phyloP scores from a whole-genome alignment of 2,888 invertebrate genomes.

The Tuta absoluta region DNA sequence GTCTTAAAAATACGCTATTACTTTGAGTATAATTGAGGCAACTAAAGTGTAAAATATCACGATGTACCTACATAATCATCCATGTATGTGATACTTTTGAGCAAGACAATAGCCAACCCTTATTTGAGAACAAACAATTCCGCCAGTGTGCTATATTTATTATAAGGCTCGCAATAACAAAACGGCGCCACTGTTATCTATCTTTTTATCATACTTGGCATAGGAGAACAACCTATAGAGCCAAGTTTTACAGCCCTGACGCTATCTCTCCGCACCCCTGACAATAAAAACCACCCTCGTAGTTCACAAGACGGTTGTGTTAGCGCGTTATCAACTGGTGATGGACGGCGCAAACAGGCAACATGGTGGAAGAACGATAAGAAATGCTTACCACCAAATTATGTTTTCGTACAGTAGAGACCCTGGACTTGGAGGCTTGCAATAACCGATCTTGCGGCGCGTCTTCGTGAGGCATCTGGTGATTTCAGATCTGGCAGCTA shows the following conservation, averaged over 20 bases:
- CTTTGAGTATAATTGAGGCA: no score
- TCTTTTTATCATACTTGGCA: conserved; percentile 12
- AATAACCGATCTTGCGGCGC: no score
- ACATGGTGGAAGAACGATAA: neutral
- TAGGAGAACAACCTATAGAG: conserved; percentile 1
- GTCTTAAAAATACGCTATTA: neutral
- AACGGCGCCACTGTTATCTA: conserved; percentile 9
- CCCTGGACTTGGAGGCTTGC: no score
- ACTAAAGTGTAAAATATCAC: no score
- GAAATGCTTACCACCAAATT: neutral
- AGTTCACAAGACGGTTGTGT: conserved; percentile 18
- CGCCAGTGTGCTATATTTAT: no score
- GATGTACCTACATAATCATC: no score
- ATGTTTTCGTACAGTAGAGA: no score
- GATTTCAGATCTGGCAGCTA: no score
- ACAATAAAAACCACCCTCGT: conserved; percentile 21
- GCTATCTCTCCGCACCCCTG: conserved; percentile 23
- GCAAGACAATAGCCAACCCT: no score
- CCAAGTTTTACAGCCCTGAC: conserved; percentile 10
- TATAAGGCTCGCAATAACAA: neutral
- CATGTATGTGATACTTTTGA: no score
- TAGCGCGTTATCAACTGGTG: conserved; percentile 15
- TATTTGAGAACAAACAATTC: no score
- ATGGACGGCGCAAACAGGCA: neutral
- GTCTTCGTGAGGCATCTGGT: no score